phyloP scores from a whole-genome alignment of 2,888 invertebrate species.

The Chrysolina haemoptera region DNA sequence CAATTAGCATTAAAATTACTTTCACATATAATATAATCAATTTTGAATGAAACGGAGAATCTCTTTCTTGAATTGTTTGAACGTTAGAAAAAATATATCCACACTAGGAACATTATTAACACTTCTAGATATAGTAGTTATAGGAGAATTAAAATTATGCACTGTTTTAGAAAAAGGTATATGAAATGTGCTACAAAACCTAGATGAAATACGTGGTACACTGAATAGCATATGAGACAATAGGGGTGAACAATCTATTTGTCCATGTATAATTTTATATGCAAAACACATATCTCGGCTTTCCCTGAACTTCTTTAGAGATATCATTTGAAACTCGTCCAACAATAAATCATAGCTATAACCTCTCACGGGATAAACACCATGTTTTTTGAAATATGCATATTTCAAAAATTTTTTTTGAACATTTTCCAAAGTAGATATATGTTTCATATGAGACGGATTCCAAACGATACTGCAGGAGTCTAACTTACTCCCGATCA shows the following conservation, averaged over 20 bases:
- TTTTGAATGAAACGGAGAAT: too few species aligned
- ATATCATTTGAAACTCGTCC: background rate
- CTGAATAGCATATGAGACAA: conserved; percentile 16
- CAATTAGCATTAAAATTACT: too few species aligned
- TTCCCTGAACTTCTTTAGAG: conserved; percentile 1
- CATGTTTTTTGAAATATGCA: too few species aligned
- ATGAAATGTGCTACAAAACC: conserved; percentile 11
- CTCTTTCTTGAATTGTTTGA: too few species aligned
- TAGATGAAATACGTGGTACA: conserved; percentile 19
- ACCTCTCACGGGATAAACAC: too few species aligned
- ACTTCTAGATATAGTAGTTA: conserved; percentile 8
- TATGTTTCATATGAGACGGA: too few species aligned
- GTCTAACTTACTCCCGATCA: conserved; percentile 7
- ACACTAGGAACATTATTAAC: conserved; percentile 9
- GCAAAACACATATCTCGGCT: conserved; percentile 21
- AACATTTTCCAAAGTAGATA: too few species aligned
- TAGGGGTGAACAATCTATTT: conserved; percentile 13
- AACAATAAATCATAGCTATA: background rate
- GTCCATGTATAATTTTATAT: background rate
- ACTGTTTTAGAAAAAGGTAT: conserved; percentile 2
- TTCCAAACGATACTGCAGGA: conserved; percentile 14
- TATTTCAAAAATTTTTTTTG: too few species aligned
- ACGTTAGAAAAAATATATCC: conserved; percentile 16
- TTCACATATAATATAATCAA: too few species aligned
- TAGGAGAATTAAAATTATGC: too few species aligned